These are phyloP conservation scores for Ophioninae sp. DNA, from an alignment of 2,888 invertebrate genomes.

Conservation along the genomic window DNA sequence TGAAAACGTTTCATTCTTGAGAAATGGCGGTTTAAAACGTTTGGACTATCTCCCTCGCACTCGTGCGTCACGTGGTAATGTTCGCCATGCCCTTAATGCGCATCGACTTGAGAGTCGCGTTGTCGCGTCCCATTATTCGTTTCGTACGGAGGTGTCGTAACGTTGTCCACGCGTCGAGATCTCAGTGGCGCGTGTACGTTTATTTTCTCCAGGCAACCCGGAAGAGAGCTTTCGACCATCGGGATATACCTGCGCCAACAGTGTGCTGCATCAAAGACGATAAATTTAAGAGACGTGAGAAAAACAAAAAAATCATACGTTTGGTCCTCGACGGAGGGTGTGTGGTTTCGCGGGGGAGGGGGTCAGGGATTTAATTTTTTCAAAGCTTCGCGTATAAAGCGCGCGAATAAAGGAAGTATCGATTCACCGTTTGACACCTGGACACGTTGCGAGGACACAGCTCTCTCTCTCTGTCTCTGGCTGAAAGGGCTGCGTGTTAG, in stretches of 20 bases:
- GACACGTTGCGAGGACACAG: not conserved
- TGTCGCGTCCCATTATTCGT: conserved; percentile 19
- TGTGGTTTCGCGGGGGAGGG: not conserved
- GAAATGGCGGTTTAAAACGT: no score
- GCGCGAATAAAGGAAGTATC: conserved; percentile 31
- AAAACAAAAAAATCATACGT: conserved; percentile 17
- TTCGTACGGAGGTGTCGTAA: conserved; percentile 15
- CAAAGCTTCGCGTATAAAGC: not conserved
- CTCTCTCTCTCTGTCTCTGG: not conserved
- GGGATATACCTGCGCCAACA: conserved; percentile 30
- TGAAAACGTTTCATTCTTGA: no score
- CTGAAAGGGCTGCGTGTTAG: not conserved
- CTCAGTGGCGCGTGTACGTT: not conserved
- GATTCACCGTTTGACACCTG: conserved; percentile 25
- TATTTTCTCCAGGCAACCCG: conserved; percentile 19
- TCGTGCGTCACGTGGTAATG: no score
- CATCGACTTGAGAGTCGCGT: conserved; percentile 1
- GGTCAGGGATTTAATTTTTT: not conserved
- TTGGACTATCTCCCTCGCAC: no score
- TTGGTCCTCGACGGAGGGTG: conserved; percentile 3
- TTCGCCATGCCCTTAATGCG: not conserved
- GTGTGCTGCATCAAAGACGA: conserved; percentile 5
- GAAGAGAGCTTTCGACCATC: conserved; percentile 15
- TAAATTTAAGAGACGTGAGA: conserved; percentile 15
- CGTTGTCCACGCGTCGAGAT: not conserved